These are phyloP conservation scores for Marmota monax DNA, from an alignment of 2,113 vertebrate genomes.

Conservation along the genomic window DNA sequence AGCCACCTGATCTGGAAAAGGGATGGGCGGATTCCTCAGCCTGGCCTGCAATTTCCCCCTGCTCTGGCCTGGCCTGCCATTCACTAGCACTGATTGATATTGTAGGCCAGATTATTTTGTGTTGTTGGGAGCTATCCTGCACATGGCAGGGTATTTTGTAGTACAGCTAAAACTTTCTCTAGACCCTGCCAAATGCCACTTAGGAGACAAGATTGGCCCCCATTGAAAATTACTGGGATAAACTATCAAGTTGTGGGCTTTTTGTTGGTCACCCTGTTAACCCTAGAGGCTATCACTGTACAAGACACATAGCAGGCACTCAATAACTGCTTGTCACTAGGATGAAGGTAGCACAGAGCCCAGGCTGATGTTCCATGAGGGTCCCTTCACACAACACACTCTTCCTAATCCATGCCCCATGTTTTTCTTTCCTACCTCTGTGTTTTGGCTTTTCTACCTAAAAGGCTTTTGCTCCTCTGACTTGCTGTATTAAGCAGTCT, in stretches of 20 bases:
- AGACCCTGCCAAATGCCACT: not conserved
- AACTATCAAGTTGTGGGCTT: not conserved
- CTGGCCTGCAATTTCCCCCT: not conserved
- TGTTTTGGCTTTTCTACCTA: not conserved
- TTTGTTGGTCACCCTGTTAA: not conserved
- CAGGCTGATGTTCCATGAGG: not conserved
- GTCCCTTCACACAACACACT: not conserved
- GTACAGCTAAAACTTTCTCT: not conserved
- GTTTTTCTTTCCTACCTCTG: not conserved
- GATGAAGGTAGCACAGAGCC: not conserved
- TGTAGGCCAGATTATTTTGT: not conserved
- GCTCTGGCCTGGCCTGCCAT: not conserved
- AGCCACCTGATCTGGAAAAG: slow-evolving; percentile 71
- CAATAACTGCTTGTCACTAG: not conserved
- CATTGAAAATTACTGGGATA: not conserved
- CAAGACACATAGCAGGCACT: not conserved
- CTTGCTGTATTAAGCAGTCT: not conserved
- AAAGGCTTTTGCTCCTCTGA: not conserved
- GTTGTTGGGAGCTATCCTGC: not conserved
- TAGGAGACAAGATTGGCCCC: not conserved
- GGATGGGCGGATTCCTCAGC: not conserved
- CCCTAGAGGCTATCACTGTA: not conserved
- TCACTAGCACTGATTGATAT: not conserved
- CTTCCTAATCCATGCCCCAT: not conserved
- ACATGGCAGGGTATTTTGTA: not conserved